These are phyloP conservation scores for Drosophila equinoxialis DNA, from an alignment of 1,140 invertebrate genomes.

Conservation along the genomic window DNA sequence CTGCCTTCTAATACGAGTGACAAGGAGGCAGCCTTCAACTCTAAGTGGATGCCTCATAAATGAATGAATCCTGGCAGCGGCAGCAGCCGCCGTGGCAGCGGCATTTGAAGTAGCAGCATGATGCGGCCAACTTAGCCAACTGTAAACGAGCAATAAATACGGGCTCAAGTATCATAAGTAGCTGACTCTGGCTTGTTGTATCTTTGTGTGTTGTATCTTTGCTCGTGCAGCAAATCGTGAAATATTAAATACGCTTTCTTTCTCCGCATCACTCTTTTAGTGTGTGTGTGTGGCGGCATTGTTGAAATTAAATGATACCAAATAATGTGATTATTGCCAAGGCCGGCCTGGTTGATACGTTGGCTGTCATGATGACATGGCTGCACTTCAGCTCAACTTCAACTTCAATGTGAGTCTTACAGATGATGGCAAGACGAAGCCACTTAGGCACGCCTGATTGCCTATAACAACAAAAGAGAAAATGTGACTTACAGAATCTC, in stretches of 20 bases:
- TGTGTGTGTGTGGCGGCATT: conserved; percentile 34
- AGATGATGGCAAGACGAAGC: conserved; percentile 42
- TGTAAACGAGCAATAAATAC: conserved; percentile 72
- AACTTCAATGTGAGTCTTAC: conserved; percentile 60
- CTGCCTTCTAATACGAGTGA: conserved; percentile 32
- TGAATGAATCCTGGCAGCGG: conserved; percentile 58
- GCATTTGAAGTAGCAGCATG: conserved; percentile 25
- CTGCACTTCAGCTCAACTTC: conserved; percentile 48
- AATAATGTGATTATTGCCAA: conserved; percentile 72
- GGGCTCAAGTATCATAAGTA: conserved; percentile 64
- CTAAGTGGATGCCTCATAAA: conserved; percentile 54
- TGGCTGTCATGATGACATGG: conserved; percentile 46
- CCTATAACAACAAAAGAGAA: conserved; percentile 35
- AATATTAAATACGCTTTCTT: conserved; percentile 67
- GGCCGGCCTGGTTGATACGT: neutral
- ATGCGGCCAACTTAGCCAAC: conserved; percentile 70
- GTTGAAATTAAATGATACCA: conserved; percentile 74
- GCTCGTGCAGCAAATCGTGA: conserved; percentile 66
- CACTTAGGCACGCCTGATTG: conserved; percentile 75
- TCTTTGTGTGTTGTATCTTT: conserved; percentile 47
- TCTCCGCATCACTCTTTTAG: neutral
- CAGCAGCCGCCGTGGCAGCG: conserved; percentile 31
- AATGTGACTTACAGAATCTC: conserved; percentile 39
- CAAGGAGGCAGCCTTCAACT: conserved; percentile 45
- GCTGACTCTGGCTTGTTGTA: conserved; percentile 53